phyloP scores from a whole-genome alignment of 2,113 vertebrate species.

The Sitta europaea region DNA sequence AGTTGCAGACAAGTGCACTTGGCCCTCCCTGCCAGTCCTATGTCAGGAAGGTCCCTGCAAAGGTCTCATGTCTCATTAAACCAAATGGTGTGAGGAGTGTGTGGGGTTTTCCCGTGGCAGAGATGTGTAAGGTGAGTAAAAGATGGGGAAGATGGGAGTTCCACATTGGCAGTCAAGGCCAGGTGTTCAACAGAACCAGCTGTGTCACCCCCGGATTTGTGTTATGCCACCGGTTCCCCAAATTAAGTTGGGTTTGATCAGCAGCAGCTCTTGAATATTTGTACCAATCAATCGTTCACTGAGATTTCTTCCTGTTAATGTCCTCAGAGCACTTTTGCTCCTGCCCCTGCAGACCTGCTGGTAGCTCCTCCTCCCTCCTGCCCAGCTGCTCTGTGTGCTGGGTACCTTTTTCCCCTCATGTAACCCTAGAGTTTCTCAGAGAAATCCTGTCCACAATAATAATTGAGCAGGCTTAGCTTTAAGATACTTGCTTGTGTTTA shows the following conservation, averaged over 20 bases:
- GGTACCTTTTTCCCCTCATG: not conserved
- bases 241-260: not conserved
- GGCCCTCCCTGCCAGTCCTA: fast-evolving
- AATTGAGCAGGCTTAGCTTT: not conserved
- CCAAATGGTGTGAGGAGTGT: fast-evolving
- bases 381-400: not conserved
- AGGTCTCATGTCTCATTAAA: not conserved
- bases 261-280: not conserved
- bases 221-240: not conserved
- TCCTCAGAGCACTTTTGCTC: not conserved
- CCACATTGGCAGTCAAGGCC: not conserved
- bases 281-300: not conserved
- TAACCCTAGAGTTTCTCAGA: not conserved
- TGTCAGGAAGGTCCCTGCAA: fast-evolving
- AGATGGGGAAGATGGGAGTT: not conserved
- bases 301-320: not conserved
- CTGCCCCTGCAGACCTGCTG: not conserved
- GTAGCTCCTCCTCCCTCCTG: not conserved
- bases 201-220: not conserved
- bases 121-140: not conserved
- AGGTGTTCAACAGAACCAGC: not conserved
- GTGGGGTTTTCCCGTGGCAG: not conserved
- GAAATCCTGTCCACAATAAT: not conserved
- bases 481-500: not conserved
- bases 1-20: not conserved